Evolutionary conservation across 2,888 invertebrate genomes (phyloP).

Genomic region (Synergus japonicus): DNA sequence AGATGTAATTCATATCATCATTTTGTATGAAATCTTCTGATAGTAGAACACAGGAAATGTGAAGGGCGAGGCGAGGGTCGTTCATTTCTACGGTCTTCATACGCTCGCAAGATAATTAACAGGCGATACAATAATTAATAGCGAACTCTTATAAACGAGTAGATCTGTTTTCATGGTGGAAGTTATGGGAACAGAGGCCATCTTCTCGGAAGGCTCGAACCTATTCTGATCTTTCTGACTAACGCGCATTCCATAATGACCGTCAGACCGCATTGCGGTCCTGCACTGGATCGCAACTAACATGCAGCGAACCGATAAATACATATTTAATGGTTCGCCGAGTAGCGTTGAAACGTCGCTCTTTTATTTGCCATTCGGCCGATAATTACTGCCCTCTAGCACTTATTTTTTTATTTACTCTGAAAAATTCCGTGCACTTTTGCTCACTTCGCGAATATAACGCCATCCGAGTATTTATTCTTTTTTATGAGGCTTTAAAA

Average conservation of each 20-base stretch:
- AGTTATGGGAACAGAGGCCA: conserved; percentile 47
- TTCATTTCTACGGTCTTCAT: conserved; percentile 7
- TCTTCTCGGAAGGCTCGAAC: conserved; percentile 14
- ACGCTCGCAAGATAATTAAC: conserved; percentile 57
- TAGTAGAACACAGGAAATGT: conserved; percentile 7
- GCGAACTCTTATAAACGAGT: conserved; percentile 50
- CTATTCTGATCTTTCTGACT: conserved; percentile 45
- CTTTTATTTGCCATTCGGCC: conserved; percentile 23
- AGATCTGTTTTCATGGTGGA: conserved; percentile 48
- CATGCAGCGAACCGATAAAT: conserved; percentile 32
- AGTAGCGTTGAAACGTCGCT: conserved; percentile 7
- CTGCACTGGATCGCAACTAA: conserved; percentile 25
- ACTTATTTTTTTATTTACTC: conserved; percentile 19
- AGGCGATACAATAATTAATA: conserved; percentile 64
- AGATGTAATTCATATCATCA: conserved; percentile 40
- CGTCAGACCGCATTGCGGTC: conserved; percentile 45
- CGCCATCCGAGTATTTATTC: neutral
- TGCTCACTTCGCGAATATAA: neutral
- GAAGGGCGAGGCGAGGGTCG: conserved; percentile 7
- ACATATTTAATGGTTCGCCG: conserved; percentile 29
- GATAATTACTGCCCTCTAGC: conserved; percentile 23
- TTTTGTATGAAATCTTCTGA: neutral
- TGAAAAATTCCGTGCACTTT: neutral
- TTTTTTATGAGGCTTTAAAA: neutral
- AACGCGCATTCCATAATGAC: conserved; percentile 43